A percentile compares a stretch with the other conserved stretches of the same genome.
Conservation (phyloP, 2,888 invertebrate species). For the Cosmia pyralina region DNA sequence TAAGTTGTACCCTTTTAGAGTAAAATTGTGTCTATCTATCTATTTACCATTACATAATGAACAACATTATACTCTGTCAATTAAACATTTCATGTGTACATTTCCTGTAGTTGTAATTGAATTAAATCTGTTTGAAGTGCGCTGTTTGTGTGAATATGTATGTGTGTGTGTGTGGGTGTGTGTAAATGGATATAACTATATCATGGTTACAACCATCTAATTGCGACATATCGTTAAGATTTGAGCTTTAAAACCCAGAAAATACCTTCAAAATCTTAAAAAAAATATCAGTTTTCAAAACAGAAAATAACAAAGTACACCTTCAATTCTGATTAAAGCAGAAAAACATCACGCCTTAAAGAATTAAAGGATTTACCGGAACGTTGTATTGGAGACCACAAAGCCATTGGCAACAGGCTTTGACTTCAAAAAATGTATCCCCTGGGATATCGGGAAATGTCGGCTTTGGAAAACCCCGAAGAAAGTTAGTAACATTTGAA, state of each 20-base stretch:
- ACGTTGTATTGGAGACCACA: conserved; percentile 51
- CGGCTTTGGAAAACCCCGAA: conserved; percentile 18
- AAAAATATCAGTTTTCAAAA: neutral
- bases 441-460: conserved; percentile 35
- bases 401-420: conserved; percentile 24
- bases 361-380: conserved; percentile 45
- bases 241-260: neutral
- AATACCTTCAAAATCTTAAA: neutral
- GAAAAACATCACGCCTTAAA: conserved; percentile 20
- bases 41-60: too few species aligned
- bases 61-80: too few species aligned
- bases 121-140: too few species aligned
- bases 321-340: conserved; percentile 18
- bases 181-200: too few species aligned
- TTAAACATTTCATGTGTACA: too few species aligned
- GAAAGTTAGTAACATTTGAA: conserved; percentile 37
- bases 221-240: too few species aligned
- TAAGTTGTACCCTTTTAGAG: too few species aligned
- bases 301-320: conserved; percentile 25
- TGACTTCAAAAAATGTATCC: conserved; percentile 44
- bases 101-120: too few species aligned
- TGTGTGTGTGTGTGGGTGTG: too few species aligned
- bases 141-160: too few species aligned
- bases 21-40: too few species aligned
- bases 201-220: too few species aligned